Base-by-base conservation (phyloP, 2,113 vertebrate species). In the Pomatorhinus ruficollis region DNA sequence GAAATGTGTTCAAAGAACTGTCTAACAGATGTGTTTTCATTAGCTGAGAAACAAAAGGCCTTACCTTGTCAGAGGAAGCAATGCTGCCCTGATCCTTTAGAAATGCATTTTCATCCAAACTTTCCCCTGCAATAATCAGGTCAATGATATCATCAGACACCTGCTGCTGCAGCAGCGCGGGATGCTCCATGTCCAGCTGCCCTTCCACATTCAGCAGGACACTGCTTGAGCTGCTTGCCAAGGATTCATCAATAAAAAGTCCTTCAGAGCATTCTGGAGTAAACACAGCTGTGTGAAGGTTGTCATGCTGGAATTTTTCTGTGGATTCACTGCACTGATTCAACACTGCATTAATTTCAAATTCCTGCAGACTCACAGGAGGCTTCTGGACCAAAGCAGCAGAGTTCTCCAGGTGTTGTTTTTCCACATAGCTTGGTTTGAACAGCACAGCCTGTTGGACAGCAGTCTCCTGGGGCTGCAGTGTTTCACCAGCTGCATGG, bases 111-210 rank as follows among this genome's bases (percentile, higher is more conserved):
- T 75, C 95, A 89, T 86, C 89, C 86, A 91, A 44, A 39, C 47
- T 64, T 33, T 91, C 74, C 56, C 93, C 95, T 18, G 69, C 83
- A 39, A 97, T 81, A 52, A 88, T 88, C 87, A 96, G 93, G 63
- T 97, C 97, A n/a, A 81, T 93, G 45, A 97, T 95, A 68, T 97
- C 72, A 59, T 98, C 97, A 68, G 97, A 85, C 70, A 81, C 90
- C 44, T 93, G 96, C 19, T 97, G 92, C 30, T 95, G 95, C 57
- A 63, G 44, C 7, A 54, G 5, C 18, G 83, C 80, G 1, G 42
- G 83, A 30, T 49, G 56, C 44, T 90, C 82, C 1, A 20, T 8
- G 11, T 86, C 74, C 30, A 95, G 44, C 45, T 91, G 90, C n/a
- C 59, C 77, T 30, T 64, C 90, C 65, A 95, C 53, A 78, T 93